Percentiles rank a stretch among this genome's conserved stretches.
phyloP scores from a whole-genome alignment of 2,797 vertebrate genomes.

The Hemitrygon akajei region DNA sequence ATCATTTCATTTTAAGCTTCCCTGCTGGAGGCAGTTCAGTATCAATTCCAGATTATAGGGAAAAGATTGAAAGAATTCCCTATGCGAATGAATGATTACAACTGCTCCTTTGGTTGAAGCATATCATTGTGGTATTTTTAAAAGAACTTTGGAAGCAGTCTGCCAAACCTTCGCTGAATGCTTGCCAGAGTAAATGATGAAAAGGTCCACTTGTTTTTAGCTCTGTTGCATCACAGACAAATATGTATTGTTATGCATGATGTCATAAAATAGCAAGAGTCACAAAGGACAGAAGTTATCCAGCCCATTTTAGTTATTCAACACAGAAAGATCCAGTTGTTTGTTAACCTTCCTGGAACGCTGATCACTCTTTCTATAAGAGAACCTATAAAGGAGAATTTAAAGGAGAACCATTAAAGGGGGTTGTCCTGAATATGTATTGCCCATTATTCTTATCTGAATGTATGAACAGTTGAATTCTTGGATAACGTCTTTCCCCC shows the following conservation, averaged over 20 bases:
- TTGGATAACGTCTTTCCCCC: background rate
- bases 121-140: background rate
- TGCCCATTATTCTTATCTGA: background rate
- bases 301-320: background rate
- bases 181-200: background rate
- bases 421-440: background rate
- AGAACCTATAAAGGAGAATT: background rate
- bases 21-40: background rate
- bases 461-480: background rate
- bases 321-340: background rate
- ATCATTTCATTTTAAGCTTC: background rate
- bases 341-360: background rate
- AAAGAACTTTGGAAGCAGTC: background rate
- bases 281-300: background rate
- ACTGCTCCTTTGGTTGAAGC: background rate
- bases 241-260: background rate
- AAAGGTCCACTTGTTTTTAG: background rate
- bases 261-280: background rate
- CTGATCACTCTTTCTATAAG: too few species aligned
- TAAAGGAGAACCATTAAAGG: too few species aligned
- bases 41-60: background rate
- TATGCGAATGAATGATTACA: background rate
- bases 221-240: conserved; percentile 14
- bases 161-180: background rate
- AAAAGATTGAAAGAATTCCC: background rate